These are phyloP conservation scores for Caerostris extrusa DNA, from an alignment of 1,140 invertebrate genomes.

Conservation along the genomic window DNA sequence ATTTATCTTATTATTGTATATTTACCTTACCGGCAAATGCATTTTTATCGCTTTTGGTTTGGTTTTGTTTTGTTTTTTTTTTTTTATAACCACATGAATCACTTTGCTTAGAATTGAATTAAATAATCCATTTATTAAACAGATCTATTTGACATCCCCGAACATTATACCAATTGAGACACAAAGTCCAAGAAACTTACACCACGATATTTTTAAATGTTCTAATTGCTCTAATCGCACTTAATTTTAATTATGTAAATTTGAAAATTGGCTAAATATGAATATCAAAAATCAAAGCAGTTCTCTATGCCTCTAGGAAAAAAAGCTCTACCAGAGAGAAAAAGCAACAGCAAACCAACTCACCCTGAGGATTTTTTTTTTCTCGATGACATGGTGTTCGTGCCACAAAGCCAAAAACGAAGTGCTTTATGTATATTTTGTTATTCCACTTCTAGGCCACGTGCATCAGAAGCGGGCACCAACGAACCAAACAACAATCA, in stretches of 20 bases:
- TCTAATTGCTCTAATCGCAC: no score
- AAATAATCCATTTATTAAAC: no score
- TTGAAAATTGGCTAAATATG: neutral
- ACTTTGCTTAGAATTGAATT: no score
- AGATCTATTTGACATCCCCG: no score
- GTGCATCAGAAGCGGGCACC: neutral
- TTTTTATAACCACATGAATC: no score
- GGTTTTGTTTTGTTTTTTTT: no score
- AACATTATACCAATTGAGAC: no score
- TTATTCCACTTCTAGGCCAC: constrained; percentile 10
- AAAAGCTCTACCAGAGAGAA: constrained; percentile 15
- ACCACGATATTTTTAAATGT: no score
- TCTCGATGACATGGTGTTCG: constrained; percentile 4
- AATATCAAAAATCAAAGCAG: neutral
- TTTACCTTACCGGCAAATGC: no score
- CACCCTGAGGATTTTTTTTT: constrained; percentile 4
- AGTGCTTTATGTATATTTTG: neutral
- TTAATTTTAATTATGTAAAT: neutral
- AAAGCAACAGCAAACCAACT: constrained; percentile 19
- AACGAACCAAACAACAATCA: constrained; percentile 45
- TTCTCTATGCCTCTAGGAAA: constrained; percentile 2
- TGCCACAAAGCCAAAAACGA: neutral
- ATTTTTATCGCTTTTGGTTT: no score
- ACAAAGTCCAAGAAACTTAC: no score
- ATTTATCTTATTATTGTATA: no score